Base-by-base conservation (phyloP, 2,888 invertebrate species). In the Alviniconcha strummeri region DNA sequence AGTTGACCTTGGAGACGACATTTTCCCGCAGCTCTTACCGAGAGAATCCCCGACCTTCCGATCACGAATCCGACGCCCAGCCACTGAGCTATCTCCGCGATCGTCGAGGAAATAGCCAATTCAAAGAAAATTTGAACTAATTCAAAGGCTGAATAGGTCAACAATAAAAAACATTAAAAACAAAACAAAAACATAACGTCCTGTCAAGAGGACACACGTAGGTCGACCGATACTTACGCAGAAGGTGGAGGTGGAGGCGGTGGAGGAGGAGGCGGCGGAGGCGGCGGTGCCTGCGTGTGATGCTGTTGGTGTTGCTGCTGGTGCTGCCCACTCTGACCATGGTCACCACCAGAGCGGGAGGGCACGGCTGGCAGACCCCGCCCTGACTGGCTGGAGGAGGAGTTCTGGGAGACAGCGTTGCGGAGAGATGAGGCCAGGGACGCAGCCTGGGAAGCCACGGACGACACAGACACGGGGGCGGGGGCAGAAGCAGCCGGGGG, bases 171-270 rank as follows among this genome's bases (percentile, higher is more conserved):
- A 36, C 3, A n/a, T n/a, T n/a, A n/a, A 36, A 36, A 36, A 36
- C 3, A 36, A 36, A 36, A 36, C 3, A 36, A 36, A 36, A 36
- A 36, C n/a, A n/a, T n/a, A n/a, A n/a, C n/a, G n/a, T 36, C 36
- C 36, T 36, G 36, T 36, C 36, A 36, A 36, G 36, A 36, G 36
- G 36, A 36, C 36, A 36, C 36, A 36, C 3, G 36, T 36, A 36
- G 36, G 36, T 36, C 36, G 36, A 36, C 3, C 36, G 0, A 36
- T 36, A 36, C 36, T 36, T 36, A 36, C 36, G 83, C 72, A 52
- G 83, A 79, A n/a, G 78, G 83, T 7, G 79, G 83, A 52, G 83
- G 79, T 9, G 83, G 78, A 13, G 83, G 79, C 5, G 79, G 57
- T 4, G 55, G 77, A 11, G 75, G 76, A 13, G 60, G 79, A n/a